phyloP scores from a whole-genome alignment of 2,797 vertebrate genomes.

The Epinephelus malabaricus region DNA sequence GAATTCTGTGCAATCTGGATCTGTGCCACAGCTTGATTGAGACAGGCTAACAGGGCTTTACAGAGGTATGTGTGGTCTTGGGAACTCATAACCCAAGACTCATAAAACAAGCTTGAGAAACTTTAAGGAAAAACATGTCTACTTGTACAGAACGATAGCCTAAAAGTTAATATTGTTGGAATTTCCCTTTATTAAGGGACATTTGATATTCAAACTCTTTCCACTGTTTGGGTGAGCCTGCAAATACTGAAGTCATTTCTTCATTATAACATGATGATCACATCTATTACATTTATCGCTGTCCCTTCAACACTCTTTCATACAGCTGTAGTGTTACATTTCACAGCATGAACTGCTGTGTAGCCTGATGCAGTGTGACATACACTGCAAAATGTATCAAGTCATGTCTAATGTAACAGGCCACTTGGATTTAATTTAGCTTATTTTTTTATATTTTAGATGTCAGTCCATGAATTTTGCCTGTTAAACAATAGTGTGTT shows the following conservation, averaged over 20 bases:
- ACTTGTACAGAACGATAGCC: slow-evolving; percentile 28
- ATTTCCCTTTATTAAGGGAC: slow-evolving; percentile 38
- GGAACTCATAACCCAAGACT: slow-evolving; percentile 71
- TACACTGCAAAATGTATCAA: no score
- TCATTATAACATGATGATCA: neutral
- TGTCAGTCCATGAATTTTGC: neutral
- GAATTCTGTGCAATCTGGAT: slow-evolving; percentile 42
- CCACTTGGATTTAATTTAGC: no score
- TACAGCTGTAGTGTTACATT: neutral
- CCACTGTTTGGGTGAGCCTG: neutral
- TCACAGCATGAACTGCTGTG: neutral
- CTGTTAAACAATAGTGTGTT: neutral
- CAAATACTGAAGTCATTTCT: slow-evolving; percentile 1
- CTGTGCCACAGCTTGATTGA: slow-evolving; percentile 58
- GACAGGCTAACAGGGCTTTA: slow-evolving; percentile 65
- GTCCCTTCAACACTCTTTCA: neutral
- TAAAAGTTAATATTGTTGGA: slow-evolving; percentile 48
- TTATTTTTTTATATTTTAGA: neutral
- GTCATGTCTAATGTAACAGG: no score
- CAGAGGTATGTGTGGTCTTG: slow-evolving; percentile 73
- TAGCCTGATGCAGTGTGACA: no score
- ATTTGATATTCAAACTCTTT: slow-evolving; percentile 36
- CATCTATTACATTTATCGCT: neutral
- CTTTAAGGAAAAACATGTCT: slow-evolving; percentile 54
- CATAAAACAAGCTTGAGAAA: slow-evolving; percentile 64